phyloP scores from a whole-genome alignment of 2,888 invertebrate species.

The Ceriagrion tenellum region DNA sequence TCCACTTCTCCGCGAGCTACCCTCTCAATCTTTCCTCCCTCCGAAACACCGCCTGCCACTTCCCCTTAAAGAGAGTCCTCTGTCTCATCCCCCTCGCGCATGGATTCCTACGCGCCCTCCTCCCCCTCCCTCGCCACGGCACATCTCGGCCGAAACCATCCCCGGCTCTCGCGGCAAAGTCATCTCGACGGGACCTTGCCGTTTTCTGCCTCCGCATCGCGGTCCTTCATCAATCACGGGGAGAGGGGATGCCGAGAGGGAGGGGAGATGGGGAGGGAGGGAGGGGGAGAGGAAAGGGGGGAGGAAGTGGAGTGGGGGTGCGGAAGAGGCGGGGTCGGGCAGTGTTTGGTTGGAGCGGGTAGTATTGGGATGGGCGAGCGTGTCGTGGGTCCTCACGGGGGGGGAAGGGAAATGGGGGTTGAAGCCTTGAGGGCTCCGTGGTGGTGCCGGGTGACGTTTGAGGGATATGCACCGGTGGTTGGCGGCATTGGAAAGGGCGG shows the following conservation, averaged over 20 bases:
- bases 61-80: background rate
- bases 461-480: conserved; percentile 30
- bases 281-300: background rate
- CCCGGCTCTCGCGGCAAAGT: conserved; percentile 53
- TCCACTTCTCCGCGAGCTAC: background rate
- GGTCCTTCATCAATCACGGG: conserved; percentile 57
- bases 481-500: background rate
- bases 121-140: background rate
- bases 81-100: background rate
- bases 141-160: conserved; percentile 3
- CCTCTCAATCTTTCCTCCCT: background rate
- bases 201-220: conserved; percentile 41
- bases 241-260: background rate
- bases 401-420: background rate
- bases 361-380: background rate
- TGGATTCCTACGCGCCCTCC: background rate
- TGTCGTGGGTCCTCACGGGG: background rate
- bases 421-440: background rate
- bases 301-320: background rate
- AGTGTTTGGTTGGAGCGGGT: too few species aligned
- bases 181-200: conserved; percentile 28
- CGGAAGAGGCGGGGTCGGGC: background rate
- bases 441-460: background rate
- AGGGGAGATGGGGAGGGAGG: background rate
- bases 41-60: background rate